These are phyloP conservation scores for Doris montereyensis DNA, from an alignment of 2,888 invertebrate species.

Conservation along the genomic window DNA sequence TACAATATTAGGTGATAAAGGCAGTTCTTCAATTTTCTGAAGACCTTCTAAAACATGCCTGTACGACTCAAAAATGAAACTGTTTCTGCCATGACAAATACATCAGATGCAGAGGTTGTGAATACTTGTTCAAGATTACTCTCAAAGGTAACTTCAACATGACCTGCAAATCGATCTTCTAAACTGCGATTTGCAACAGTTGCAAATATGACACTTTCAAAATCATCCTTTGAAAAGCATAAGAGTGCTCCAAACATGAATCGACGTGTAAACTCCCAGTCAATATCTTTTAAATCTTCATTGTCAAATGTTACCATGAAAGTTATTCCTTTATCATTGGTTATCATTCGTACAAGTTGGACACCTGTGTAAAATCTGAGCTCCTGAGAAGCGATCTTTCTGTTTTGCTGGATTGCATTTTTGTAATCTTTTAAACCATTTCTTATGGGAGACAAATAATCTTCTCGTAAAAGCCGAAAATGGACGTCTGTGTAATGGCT, in stretches of 20 bases:
- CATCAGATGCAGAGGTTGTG: slow-evolving; percentile 43
- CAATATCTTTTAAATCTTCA: slow-evolving; percentile 44
- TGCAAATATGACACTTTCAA: slow-evolving; percentile 81
- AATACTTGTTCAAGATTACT: slow-evolving; percentile 40
- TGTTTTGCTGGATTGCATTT: not conserved
- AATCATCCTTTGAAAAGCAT: slow-evolving; percentile 81
- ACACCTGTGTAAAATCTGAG: slow-evolving; percentile 58
- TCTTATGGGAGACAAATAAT: slow-evolving; percentile 40
- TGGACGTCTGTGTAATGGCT: slow-evolving; percentile 43
- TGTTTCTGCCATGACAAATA: slow-evolving; percentile 81
- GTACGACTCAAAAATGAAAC: slow-evolving; percentile 87
- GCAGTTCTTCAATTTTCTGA: slow-evolving; percentile 74
- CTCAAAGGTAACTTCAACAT: slow-evolving; percentile 57
- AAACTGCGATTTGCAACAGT: slow-evolving; percentile 73
- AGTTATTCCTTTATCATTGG: slow-evolving; percentile 54
- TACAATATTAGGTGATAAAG: slow-evolving; percentile 57
- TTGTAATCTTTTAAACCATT: slow-evolving; percentile 35
- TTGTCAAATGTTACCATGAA: slow-evolving; percentile 57
- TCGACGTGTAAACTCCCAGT: slow-evolving; percentile 76
- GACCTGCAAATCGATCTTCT: slow-evolving; percentile 55
- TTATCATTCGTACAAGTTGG: slow-evolving; percentile 55
- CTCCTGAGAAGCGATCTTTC: slow-evolving; percentile 21
- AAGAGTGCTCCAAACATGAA: slow-evolving; percentile 83
- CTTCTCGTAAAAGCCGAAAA: slow-evolving; percentile 40
- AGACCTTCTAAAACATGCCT: slow-evolving; percentile 82